These are phyloP conservation scores for Neoniphon sammara DNA, from an alignment of 2,797 vertebrate genomes.

Conservation along the genomic window DNA sequence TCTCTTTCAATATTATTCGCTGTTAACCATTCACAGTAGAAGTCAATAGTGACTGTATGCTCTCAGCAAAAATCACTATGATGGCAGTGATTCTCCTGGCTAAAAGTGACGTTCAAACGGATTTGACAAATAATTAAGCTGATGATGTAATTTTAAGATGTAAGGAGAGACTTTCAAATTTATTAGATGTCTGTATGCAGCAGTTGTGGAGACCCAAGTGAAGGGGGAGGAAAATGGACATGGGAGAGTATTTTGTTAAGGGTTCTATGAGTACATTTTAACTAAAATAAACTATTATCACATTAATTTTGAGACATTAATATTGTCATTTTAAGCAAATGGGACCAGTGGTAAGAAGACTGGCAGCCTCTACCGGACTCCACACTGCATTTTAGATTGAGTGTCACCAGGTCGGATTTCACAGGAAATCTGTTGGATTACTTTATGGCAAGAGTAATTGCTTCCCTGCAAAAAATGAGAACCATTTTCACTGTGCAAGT, in stretches of 20 bases:
- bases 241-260: no score
- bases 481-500: neutral
- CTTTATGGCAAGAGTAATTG: neutral
- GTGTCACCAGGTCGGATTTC: no score
- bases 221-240: no score
- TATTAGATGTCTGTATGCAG: neutral
- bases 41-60: neutral
- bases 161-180: neutral
- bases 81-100: no score
- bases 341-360: no score
- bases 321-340: no score
- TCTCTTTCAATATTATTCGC: constrained; percentile 34
- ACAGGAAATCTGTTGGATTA: neutral
- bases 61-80: no score
- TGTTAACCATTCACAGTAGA: constrained; percentile 31
- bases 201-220: neutral
- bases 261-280: no score
- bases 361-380: no score
- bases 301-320: no score
- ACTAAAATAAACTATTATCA: no score
- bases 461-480: neutral
- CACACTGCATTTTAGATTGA: no score
- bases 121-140: neutral
- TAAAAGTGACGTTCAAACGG: neutral
- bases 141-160: neutral